Percentiles rank a stretch among this genome's conserved stretches.
phyloP scores from a whole-genome alignment of 2,113 vertebrate species.

The Microtus oregoni region DNA sequence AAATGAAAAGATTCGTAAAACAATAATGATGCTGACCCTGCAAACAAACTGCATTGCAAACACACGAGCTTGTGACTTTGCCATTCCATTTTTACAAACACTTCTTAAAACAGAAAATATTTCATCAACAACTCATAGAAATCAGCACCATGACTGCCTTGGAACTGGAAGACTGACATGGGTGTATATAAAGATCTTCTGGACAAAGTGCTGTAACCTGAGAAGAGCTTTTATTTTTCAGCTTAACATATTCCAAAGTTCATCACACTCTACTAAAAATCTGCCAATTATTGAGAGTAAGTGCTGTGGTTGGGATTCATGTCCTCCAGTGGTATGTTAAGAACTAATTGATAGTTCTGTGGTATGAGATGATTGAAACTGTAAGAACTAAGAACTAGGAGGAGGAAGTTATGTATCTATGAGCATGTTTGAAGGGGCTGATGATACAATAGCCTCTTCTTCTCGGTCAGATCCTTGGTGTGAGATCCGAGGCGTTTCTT shows the following conservation, averaged over 20 bases:
- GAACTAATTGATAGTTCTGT: too few species aligned
- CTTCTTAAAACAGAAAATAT: neutral
- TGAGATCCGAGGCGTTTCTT: neutral
- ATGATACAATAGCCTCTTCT: neutral
- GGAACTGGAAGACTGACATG: neutral
- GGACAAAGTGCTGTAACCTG: neutral
- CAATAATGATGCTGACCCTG: neutral
- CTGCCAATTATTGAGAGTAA: neutral
- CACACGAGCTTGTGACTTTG: neutral
- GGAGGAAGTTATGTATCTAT: neutral
- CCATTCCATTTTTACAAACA: neutral
- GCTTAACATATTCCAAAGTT: neutral
- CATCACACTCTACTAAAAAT: neutral
- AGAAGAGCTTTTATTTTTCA: neutral
- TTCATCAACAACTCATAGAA: neutral
- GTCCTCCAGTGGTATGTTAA: neutral
- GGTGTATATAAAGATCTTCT: neutral
- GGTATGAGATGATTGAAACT: neutral
- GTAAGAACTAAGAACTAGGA: rapidly evolving
- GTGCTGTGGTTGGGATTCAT: neutral
- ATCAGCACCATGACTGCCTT: neutral
- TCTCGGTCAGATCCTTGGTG: neutral
- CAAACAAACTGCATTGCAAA: neutral
- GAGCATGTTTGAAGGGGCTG: rapidly evolving
- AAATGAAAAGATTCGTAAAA: neutral